Evolutionary conservation across 1,140 invertebrate species (phyloP), one percentile per base, ranked within the genome.

Genomic region (Brachionus paranguensis): DNA sequence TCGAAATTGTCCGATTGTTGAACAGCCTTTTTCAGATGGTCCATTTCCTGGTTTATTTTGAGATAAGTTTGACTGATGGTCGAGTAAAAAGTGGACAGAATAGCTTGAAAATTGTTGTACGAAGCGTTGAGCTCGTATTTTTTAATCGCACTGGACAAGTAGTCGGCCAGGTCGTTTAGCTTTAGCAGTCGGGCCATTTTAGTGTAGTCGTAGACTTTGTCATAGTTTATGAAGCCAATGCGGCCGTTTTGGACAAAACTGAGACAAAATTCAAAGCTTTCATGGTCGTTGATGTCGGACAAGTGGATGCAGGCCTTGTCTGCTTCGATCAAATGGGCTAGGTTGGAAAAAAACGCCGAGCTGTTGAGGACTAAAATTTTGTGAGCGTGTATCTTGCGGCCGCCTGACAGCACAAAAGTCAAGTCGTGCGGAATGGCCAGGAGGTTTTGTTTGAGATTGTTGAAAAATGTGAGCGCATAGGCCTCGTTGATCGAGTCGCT

Each of bases 341-440:
- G 11, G 43, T 43, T 72, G 17, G 68, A 72, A 11, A 72, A 72
- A 72, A 72, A 72, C 12, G 10, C 3, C n/a, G 68, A 72, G 4
- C 68, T 72, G 17, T 72, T 72, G 2, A 72, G 68, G 33, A 72
- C 68, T 72, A 72, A 11, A 43, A 72, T 72, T 72, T 72, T 72
- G 41, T 72, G 68, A 72, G 68, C 68, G 41, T 72, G 33, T 17
- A 72, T 17, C 17, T 72, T 37, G 11, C 41, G 29, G 3, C 29
- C 68, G 20, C n/a, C n/a, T 3, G 33, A 37, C 7, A 72, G 17
- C 4, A 43, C 41, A 43, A 72, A 72, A 43, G 37, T 43, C 17
- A 72, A 41, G 41, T 72, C 68, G 37, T 72, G 41, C 0, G 68
- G 68, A 20, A 72, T n/a, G 10, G 14, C 7, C 1, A 43, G 68